Base-by-base conservation (phyloP, 2,113 vertebrate species). In the Laticauda colubrina region DNA sequence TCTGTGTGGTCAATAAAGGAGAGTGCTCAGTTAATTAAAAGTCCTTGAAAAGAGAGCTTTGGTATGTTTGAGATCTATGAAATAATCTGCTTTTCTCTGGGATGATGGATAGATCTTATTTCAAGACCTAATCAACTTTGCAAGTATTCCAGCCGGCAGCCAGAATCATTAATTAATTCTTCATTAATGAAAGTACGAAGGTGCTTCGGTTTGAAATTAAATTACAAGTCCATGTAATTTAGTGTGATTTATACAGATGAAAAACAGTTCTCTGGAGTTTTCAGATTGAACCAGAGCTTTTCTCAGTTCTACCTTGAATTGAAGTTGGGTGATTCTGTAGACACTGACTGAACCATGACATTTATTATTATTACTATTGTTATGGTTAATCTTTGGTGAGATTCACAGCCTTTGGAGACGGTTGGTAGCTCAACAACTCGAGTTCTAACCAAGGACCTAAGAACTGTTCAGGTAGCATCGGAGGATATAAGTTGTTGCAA, bases 51-150 rank as follows among this genome's bases (percentile, higher is more conserved):
- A 93, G 89, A 94, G 94, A 95, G 94, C 95, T 12, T 94, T 12
- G 2, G 0, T 3, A 4, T 96, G 93, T 93, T 90, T 54, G 34
- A 88, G 92, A 93, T 92, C 0, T 91, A 93, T 20, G 0, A 93
- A 93, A 92, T 96, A 96, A 96, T 96, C 96, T 96, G 75, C 94
- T 96, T 96, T 96, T 45, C 92, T 96, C 93, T 94, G 57, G 0
- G 2, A 61, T 96, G 95, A 96, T 93, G 94, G 93, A 96, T 95
- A 95, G 93, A 92, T 93, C 95, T 96, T 90, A 34, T 94, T 95
- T 95, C 94, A 95, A 93, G 54, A 94, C 89, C 95, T 97, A 96
- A 96, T 97, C 95, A 94, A 97, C 91, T 93, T 93, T 92, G 87
- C 29, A 69, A 95, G 90, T 96, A 91, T 0, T 51, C 1, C 85